Evolutionary conservation across 2,888 invertebrate genomes (phyloP).

Genomic region (Rhabditophanes sp.): DNA sequence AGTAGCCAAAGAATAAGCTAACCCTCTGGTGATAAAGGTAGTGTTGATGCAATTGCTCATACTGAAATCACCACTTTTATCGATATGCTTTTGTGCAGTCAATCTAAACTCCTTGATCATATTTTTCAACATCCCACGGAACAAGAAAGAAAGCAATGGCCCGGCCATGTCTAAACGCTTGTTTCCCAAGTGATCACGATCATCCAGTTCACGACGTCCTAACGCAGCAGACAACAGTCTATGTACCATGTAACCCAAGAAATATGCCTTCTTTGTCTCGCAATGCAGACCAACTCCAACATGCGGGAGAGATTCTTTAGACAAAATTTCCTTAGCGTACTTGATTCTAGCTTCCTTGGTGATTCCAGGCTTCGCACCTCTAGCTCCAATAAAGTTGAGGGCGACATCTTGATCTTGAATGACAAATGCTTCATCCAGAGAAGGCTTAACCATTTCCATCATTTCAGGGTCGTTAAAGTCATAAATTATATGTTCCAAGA

Average conservation of each 20-base stretch:
- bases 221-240: conserved; percentile 77
- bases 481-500: conserved; percentile 96
- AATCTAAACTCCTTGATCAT: conserved; percentile 50
- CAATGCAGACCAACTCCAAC: conserved; percentile 98
- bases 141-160: conserved; percentile 83
- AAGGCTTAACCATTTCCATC: conserved; percentile 99
- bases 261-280: conserved; percentile 85
- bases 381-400: conserved; percentile 88
- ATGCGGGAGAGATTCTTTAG: conserved; percentile 98
- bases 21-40: conserved; percentile 88
- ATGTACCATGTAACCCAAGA: conserved; percentile 81
- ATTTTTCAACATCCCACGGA: conserved; percentile 58
- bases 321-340: conserved; percentile 94
- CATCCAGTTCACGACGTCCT: conserved; percentile 87
- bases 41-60: conserved; percentile 66
- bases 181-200: conserved; percentile 99
- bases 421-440: conserved; percentile 94
- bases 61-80: conserved; percentile 94
- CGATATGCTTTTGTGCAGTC: conserved; percentile 97
- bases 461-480: conserved; percentile 99
- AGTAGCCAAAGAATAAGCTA: conserved; percentile 91
- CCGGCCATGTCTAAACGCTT: conserved; percentile 94
- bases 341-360: conserved; percentile 97
- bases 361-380: conserved; percentile 91
- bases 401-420: conserved; percentile 95